These are phyloP conservation scores for Notospermus geniculatus DNA, from an alignment of 1,140 invertebrate genomes.

Conservation along the genomic window DNA sequence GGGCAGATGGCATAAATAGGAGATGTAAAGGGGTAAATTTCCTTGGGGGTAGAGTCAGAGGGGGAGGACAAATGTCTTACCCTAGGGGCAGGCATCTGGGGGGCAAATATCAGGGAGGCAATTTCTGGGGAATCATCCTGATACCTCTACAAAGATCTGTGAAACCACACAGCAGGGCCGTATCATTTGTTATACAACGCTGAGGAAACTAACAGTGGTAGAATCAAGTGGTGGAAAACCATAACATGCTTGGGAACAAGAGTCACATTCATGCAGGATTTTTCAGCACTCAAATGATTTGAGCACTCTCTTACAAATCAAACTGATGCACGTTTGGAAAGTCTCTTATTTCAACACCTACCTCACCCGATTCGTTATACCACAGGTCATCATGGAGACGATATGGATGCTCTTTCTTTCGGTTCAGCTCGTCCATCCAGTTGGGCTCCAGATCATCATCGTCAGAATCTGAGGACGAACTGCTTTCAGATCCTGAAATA, in stretches of 20 bases:
- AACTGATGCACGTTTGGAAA: too few species aligned
- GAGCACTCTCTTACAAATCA: too few species aligned
- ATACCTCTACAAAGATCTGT: too few species aligned
- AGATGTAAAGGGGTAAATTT: too few species aligned
- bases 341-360: slow-evolving; percentile 43
- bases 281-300: too few species aligned
- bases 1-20: too few species aligned
- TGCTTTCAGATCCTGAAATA: not conserved
- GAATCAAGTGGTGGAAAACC: not conserved
- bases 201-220: not conserved
- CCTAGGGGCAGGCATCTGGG: too few species aligned
- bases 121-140: too few species aligned
- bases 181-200: not conserved
- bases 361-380: slow-evolving; percentile 92
- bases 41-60: too few species aligned
- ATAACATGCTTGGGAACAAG: not conserved
- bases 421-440: slow-evolving; percentile 40
- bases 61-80: too few species aligned
- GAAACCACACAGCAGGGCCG: not conserved
- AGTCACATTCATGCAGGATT: not conserved
- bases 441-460: slow-evolving; percentile 31
- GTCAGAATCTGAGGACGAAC: slow-evolving; percentile 19
- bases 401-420: slow-evolving; percentile 86
- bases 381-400: slow-evolving; percentile 91
- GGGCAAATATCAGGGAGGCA: too few species aligned